These are phyloP conservation scores for Drosophila teissieri DNA, from an alignment of 1,140 invertebrate species.

Conservation along the genomic window DNA sequence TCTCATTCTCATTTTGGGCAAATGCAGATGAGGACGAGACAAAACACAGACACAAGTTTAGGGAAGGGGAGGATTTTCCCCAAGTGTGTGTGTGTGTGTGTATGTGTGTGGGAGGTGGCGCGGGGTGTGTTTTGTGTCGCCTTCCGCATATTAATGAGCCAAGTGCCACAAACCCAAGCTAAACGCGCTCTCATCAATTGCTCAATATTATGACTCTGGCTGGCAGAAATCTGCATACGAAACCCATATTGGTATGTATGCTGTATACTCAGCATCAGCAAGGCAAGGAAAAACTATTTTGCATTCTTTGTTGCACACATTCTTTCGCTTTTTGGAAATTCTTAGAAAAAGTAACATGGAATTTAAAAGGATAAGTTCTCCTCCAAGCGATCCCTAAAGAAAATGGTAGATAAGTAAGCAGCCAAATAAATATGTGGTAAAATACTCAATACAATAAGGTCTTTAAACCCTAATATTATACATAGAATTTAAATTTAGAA, in stretches of 20 bases:
- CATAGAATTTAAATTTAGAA: no score
- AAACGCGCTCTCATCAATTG: slow-evolving; percentile 69
- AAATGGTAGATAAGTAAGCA: no score
- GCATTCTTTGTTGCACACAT: slow-evolving; percentile 30
- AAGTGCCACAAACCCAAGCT: slow-evolving; percentile 47
- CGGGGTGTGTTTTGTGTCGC: slow-evolving; percentile 54
- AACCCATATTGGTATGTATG: slow-evolving; percentile 30
- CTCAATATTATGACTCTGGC: slow-evolving; percentile 68
- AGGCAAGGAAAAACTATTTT: slow-evolving; percentile 7
- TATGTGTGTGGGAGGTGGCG: not conserved
- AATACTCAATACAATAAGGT: no score
- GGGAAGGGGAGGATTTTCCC: slow-evolving; percentile 18
- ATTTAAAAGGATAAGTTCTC: not conserved
- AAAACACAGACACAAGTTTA: slow-evolving; percentile 32
- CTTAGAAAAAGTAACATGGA: not conserved
- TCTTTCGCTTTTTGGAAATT: not conserved
- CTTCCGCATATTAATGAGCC: slow-evolving; percentile 79
- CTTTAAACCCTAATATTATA: no score
- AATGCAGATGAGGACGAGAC: slow-evolving; percentile 61
- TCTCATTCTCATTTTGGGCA: slow-evolving; percentile 50
- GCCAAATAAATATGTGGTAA: no score
- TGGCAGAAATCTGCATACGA: slow-evolving; percentile 66
- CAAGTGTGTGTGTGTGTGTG: slow-evolving; percentile 8
- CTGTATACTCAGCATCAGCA: slow-evolving; percentile 26
- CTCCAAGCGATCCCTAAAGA: not conserved